phyloP scores from a whole-genome alignment of 2,113 vertebrate genomes.

The Struthio camelus region DNA sequence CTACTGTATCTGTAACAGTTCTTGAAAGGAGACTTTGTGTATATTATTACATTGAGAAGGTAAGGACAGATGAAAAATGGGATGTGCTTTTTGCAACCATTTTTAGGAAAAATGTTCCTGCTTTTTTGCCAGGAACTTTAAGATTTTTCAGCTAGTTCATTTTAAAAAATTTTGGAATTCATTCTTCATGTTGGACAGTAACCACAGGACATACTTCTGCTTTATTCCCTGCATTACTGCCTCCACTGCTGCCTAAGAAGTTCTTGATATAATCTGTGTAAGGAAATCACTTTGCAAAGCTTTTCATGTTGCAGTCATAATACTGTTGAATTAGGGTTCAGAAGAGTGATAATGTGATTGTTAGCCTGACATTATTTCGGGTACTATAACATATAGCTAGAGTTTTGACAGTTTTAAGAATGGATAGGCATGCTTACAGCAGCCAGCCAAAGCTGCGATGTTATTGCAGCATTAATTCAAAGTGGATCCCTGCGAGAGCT shows the following conservation, averaged over 20 bases:
- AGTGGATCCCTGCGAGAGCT: slow-evolving; percentile 67
- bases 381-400: background rate
- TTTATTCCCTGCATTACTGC: background rate
- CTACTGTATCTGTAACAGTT: background rate
- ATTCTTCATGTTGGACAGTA: background rate
- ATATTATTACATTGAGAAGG: background rate
- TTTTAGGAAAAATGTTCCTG: background rate
- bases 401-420: background rate
- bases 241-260: background rate
- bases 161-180: background rate
- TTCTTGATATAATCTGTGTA: background rate
- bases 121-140: background rate
- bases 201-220: background rate
- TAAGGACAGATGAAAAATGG: background rate
- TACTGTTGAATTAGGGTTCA: background rate
- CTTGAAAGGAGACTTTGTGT: background rate
- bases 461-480: slow-evolving; percentile 67
- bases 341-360: background rate
- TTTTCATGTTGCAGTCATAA: background rate
- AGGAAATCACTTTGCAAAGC: background rate
- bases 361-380: background rate
- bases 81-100: background rate
- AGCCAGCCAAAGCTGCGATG: slow-evolving; percentile 46
- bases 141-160: background rate
- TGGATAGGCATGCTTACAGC: slow-evolving; percentile 21